Evolutionary conservation across 2,113 vertebrate species (phyloP).

Genomic region (Natator depressus): DNA sequence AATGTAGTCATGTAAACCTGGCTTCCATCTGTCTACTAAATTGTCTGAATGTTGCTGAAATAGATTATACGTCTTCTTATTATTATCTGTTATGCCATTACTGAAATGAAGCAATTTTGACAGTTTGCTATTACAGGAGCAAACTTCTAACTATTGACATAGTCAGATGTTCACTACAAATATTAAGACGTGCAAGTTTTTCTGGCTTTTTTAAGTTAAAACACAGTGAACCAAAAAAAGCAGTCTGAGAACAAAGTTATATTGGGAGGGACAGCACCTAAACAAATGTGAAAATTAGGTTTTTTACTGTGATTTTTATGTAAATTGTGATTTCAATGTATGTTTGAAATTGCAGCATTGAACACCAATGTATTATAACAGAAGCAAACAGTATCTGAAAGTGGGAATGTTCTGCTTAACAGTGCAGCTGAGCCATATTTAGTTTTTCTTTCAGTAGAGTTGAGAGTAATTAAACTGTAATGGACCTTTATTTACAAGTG

Average conservation of each 20-base stretch:
- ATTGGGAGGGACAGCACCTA: neutral
- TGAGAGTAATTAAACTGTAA: neutral
- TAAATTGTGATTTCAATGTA: neutral
- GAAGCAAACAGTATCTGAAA: neutral
- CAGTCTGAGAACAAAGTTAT: neutral
- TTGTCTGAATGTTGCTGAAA: neutral
- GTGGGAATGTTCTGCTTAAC: neutral
- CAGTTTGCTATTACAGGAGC: neutral
- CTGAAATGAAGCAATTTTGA: neutral
- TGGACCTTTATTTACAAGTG: neutral
- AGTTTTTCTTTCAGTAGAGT: neutral
- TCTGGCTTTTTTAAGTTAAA: neutral
- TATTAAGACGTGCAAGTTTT: neutral
- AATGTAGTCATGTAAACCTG: neutral
- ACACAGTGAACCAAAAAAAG: neutral
- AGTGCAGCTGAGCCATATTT: neutral
- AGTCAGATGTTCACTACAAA: neutral
- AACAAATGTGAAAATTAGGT: neutral
- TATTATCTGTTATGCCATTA: neutral
- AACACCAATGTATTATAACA: neutral
- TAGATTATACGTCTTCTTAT: too few species aligned
- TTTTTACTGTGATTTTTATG: neutral
- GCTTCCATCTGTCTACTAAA: neutral
- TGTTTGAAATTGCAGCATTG: neutral
- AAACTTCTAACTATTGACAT: neutral